Conservation (phyloP, 1,140 invertebrate genomes). For the Tetramorium alpestre region DNA sequence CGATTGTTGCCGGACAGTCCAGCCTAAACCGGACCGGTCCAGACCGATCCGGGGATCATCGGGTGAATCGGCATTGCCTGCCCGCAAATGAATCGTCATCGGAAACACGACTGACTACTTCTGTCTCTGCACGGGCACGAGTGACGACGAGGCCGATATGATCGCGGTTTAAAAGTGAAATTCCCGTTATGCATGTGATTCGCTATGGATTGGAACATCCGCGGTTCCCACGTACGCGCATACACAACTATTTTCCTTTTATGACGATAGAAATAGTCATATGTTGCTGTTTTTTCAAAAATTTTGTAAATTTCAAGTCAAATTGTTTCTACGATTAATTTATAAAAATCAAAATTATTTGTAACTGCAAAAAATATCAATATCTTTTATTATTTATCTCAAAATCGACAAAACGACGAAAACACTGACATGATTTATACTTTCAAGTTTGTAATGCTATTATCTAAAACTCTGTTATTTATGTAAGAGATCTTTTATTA, state of each 20-base stretch:
- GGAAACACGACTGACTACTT: constrained; percentile 19
- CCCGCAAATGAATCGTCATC: constrained; percentile 19
- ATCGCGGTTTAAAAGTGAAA: constrained; percentile 5
- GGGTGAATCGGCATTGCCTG: constrained; percentile 8
- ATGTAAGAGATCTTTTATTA: constrained; percentile 39
- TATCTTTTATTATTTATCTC: background rate
- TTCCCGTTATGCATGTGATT: background rate
- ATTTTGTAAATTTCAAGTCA: background rate
- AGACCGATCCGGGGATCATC: constrained; percentile 17
- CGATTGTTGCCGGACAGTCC: constrained; percentile 43
- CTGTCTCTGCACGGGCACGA: background rate
- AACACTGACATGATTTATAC: background rate
- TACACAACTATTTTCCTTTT: background rate
- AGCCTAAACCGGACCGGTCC: constrained; percentile 5
- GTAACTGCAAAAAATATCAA: background rate
- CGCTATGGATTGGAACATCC: background rate
- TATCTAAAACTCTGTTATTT: constrained; percentile 18
- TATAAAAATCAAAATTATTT: background rate
- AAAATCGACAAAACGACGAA: background rate
- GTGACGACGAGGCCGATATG: background rate
- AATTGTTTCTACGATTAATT: background rate
- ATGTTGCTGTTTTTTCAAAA: background rate
- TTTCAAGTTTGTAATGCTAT: background rate
- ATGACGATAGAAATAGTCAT: background rate
- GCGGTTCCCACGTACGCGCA: background rate